Percentiles rank a stretch among this genome's conserved stretches.
Conservation (phyloP, 2,797 vertebrate genomes). For the Coluber constrictor region DNA sequence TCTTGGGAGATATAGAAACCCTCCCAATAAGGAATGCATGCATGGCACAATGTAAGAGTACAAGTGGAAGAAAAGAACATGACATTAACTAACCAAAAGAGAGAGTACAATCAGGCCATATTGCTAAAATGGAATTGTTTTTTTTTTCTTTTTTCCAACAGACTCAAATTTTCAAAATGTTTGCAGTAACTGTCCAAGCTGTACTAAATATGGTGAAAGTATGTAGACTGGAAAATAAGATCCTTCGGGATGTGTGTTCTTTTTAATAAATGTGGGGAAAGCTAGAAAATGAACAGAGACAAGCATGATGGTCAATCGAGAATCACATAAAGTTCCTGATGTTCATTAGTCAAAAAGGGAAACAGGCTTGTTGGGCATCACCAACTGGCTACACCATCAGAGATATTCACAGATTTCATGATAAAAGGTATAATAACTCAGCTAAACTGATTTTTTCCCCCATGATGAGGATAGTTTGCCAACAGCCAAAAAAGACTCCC, state of each 20-base stretch:
- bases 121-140: rapidly evolving
- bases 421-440: background rate
- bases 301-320: background rate
- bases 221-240: conserved; percentile 21
- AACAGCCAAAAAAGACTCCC: background rate
- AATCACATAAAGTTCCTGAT: background rate
- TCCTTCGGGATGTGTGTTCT: conserved; percentile 22
- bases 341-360: background rate
- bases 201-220: conserved; percentile 56
- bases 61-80: background rate
- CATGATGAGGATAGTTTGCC: background rate
- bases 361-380: background rate
- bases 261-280: conserved; percentile 12
- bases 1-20: background rate
- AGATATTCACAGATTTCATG: background rate
- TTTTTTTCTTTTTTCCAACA: background rate
- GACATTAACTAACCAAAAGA: background rate
- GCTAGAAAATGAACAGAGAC: background rate
- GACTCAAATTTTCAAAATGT: background rate
- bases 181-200: background rate
- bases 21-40: rapidly evolving
- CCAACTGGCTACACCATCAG: background rate
- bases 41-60: background rate
- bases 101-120: background rate
- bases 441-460: background rate